Percentiles rank a stretch among this genome's conserved stretches.
Conservation (phyloP, 1,140 invertebrate genomes). For the Lordiphosa clarofinis region DNA sequence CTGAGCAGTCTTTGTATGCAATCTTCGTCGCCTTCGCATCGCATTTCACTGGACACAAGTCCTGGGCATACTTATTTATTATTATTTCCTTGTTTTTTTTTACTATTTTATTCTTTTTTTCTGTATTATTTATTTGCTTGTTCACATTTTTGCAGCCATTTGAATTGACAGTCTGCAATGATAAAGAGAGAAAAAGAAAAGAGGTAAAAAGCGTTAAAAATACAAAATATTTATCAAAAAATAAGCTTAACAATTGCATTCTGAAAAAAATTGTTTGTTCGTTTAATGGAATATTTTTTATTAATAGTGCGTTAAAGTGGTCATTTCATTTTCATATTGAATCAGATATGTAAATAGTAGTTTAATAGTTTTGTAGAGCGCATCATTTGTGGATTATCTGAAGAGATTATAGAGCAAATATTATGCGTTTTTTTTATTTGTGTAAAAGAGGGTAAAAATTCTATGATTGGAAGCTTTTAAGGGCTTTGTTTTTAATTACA, state of each 20-base stretch:
- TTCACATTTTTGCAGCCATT: constrained; percentile 46
- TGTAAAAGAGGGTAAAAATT: too few relatives aligned
- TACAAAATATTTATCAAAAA: constrained; percentile 27
- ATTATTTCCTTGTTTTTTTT: constrained; percentile 16
- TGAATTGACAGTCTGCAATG: constrained; percentile 58
- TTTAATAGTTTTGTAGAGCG: constrained; percentile 8
- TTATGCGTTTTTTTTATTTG: too few relatives aligned
- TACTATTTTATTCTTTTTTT: constrained; percentile 3
- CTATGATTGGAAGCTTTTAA: too few relatives aligned
- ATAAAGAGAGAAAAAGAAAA: constrained; percentile 12
- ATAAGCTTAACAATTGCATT: constrained; percentile 21
- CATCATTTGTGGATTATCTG: too few relatives aligned
- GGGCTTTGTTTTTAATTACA: too few relatives aligned
- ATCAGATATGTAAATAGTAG: too few relatives aligned
- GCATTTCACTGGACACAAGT: constrained; percentile 41
- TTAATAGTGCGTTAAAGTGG: neutral
- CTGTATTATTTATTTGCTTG: constrained; percentile 10
- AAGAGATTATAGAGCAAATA: too few relatives aligned
- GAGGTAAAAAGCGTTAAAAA: constrained; percentile 20
- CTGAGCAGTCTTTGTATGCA: constrained; percentile 41
- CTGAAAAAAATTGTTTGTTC: neutral
- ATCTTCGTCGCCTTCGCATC: constrained; percentile 51
- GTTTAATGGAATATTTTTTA: neutral
- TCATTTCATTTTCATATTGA: too few relatives aligned
- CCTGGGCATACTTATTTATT: constrained; percentile 38